phyloP scores from a whole-genome alignment of 2,113 vertebrate species.

The Prunella himalayana region DNA sequence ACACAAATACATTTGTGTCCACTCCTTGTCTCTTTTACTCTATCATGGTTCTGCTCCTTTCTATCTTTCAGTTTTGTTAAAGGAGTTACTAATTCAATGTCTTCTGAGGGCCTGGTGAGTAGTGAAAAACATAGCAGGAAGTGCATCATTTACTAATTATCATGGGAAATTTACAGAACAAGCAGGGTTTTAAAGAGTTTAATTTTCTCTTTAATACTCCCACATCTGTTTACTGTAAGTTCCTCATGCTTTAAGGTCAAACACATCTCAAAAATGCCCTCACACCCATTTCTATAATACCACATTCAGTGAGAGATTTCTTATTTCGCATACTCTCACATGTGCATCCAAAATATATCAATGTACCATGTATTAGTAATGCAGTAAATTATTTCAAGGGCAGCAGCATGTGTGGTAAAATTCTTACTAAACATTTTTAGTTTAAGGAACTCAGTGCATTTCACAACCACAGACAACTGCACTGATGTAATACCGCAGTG shows the following conservation, averaged over 20 bases:
- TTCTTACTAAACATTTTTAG: neutral
- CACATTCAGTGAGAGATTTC: neutral
- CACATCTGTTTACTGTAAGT: neutral
- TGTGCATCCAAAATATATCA: neutral
- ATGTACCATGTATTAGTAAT: neutral
- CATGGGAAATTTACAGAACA: neutral
- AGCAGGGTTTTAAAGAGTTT: neutral
- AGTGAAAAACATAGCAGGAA: neutral
- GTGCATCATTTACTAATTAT: neutral
- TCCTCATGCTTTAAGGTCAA: neutral
- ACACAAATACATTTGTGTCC: neutral
- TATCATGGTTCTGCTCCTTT: neutral
- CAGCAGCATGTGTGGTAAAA: neutral
- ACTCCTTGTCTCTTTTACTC: neutral
- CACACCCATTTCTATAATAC: neutral
- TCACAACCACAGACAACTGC: conserved; percentile 6
- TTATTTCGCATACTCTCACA: neutral
- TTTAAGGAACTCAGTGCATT: conserved; percentile 1
- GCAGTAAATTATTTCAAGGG: neutral
- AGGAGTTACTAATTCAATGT: neutral
- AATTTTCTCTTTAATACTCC: neutral
- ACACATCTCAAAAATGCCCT: neutral
- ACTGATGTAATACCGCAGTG: neutral
- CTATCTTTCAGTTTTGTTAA: neutral
- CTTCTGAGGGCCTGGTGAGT: neutral